These are phyloP conservation scores for Colletes collaris DNA, from an alignment of 2,888 invertebrate species.

Conservation along the genomic window DNA sequence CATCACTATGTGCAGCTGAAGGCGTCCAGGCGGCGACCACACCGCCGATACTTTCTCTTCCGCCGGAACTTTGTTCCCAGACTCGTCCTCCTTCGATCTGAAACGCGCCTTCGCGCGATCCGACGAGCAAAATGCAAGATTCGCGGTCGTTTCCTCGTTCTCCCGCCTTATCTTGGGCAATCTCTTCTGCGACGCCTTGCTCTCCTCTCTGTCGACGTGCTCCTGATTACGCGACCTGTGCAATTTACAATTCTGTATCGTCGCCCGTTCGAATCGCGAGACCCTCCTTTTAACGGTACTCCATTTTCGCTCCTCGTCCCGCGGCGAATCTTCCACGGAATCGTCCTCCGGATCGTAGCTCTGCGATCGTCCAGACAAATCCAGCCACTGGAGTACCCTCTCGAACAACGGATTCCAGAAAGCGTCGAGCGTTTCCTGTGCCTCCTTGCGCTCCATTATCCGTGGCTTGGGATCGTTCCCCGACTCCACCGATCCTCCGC, in stretches of 20 bases:
- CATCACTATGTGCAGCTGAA: conserved; percentile 84
- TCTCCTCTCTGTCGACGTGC: conserved; percentile 30
- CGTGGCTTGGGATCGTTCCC: conserved; percentile 1
- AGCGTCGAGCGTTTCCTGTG: conserved; percentile 29
- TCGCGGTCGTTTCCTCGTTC: not conserved
- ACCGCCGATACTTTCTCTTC: conserved; percentile 22
- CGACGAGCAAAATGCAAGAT: not conserved
- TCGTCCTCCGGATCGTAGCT: conserved; percentile 57
- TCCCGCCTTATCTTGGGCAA: conserved; percentile 32
- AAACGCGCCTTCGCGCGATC: conserved; percentile 12
- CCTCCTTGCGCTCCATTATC: conserved; percentile 8
- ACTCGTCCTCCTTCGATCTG: conserved; percentile 19
- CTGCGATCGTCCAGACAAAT: conserved; percentile 87
- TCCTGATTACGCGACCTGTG: conserved; percentile 51
- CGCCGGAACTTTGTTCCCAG: conserved; percentile 5
- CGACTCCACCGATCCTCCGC: not conserved
- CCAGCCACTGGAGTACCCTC: conserved; percentile 91
- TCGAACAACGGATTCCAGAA: conserved; percentile 85
- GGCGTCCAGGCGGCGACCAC: conserved; percentile 71
- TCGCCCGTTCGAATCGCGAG: conserved; percentile 31
- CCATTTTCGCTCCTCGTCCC: conserved; percentile 36
- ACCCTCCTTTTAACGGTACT: conserved; percentile 41
- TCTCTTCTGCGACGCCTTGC: conserved; percentile 17
- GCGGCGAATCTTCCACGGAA: conserved; percentile 9
- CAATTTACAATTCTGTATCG: conserved; percentile 65